Evolutionary conservation across 1,140 invertebrate species (phyloP).

Genomic region (Rhyzopertha dominica): DNA sequence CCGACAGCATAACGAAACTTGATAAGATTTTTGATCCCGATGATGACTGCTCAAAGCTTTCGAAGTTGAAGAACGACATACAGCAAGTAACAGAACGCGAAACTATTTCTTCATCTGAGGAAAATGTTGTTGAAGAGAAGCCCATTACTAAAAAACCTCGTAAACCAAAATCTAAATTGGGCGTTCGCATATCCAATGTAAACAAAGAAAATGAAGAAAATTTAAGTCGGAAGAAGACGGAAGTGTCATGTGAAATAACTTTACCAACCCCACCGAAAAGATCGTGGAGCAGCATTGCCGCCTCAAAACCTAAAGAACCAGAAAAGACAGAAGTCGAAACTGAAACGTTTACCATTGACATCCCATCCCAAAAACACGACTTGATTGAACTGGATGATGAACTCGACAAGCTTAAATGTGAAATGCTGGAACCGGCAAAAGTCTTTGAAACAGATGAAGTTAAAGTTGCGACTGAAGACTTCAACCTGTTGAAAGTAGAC

Average conservation of each 20-base stretch:
- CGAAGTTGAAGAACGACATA: no score
- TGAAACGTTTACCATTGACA: constrained; percentile 25
- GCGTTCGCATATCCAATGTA: constrained; percentile 33
- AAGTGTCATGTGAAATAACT: constrained; percentile 8
- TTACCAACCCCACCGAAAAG: constrained; percentile 22
- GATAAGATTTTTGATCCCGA: no score
- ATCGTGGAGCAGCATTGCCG: constrained; percentile 34
- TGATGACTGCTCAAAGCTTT: no score
- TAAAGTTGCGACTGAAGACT: constrained; percentile 5
- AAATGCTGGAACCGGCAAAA: constrained; percentile 3
- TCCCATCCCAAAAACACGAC: constrained; percentile 20
- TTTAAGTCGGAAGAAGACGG: constrained; percentile 15
- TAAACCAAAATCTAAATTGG: constrained; percentile 41
- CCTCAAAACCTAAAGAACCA: constrained; percentile 20
- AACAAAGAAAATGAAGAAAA: constrained; percentile 19
- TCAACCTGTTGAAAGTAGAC: constrained; percentile 32
- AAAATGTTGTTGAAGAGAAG: constrained; percentile 28
- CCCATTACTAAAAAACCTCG: constrained; percentile 26
- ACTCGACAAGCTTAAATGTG: not conserved
- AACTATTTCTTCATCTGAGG: constrained; percentile 28
- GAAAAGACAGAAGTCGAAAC: constrained; percentile 13
- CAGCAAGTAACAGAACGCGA: no score
- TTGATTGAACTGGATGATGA: constrained; percentile 5
- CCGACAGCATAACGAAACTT: no score
- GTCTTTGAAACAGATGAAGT: constrained; percentile 9